These are phyloP conservation scores for Alcedo atthis DNA, from an alignment of 2,797 vertebrate species.

Conservation along the genomic window DNA sequence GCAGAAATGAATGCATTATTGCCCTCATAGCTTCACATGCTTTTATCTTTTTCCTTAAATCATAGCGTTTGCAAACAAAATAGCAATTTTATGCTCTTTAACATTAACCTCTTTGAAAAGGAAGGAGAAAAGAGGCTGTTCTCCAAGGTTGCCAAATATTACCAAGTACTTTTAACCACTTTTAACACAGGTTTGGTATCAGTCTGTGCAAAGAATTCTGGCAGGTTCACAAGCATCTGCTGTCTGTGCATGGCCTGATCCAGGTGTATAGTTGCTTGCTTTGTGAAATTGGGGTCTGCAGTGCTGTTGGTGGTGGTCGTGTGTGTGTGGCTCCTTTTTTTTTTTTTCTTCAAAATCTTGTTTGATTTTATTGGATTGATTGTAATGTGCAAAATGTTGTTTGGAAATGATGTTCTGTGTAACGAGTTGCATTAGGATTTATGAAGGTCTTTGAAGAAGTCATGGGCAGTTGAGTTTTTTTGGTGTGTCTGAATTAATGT, in stretches of 20 bases:
- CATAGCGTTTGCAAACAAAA: neutral
- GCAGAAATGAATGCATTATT: slow-evolving; percentile 43
- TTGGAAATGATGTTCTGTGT: neutral
- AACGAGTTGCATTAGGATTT: neutral
- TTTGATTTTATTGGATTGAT: neutral
- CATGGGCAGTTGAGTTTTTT: fast-evolving
- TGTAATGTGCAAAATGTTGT: neutral
- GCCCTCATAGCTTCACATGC: neutral
- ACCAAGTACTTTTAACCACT: neutral
- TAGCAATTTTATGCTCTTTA: slow-evolving; percentile 15
- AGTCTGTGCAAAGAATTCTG: neutral
- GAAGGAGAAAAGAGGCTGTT: neutral
- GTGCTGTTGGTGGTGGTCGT: neutral
- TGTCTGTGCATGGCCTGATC: neutral
- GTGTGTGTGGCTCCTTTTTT: no score
- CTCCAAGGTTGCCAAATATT: neutral
- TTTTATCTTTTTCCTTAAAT: slow-evolving; percentile 59
- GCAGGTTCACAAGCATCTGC: neutral
- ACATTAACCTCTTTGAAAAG: neutral
- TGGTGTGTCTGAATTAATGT: neutral
- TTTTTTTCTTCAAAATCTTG: neutral
- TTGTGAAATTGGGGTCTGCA: neutral
- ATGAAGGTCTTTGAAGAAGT: neutral
- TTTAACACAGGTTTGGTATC: neutral
- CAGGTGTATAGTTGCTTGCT: neutral